Evolutionary conservation across 2,113 vertebrate species (phyloP).

Genomic region (Cyrtonyx montezumae): DNA sequence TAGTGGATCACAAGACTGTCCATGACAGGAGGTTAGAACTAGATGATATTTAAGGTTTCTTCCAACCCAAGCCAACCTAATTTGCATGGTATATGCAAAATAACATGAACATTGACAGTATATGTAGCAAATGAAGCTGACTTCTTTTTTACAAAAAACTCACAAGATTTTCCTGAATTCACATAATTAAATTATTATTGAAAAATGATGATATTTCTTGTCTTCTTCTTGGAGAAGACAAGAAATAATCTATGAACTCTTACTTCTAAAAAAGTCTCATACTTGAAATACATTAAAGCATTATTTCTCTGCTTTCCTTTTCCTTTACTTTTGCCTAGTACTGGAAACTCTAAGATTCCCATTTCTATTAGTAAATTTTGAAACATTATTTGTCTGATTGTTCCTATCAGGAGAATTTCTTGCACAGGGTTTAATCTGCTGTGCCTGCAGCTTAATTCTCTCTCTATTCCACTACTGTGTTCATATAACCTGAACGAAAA

Average conservation of each 20-base stretch:
- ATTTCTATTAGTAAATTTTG: conserved; percentile 27
- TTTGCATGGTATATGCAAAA: background rate
- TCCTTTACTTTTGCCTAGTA: conserved; percentile 3
- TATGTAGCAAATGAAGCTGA: background rate
- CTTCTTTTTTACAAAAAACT: background rate
- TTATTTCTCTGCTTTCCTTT: background rate
- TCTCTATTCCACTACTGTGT: background rate
- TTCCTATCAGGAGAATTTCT: conserved; percentile 20
- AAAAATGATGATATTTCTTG: no score
- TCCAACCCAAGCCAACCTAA: no score
- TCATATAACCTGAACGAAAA: background rate
- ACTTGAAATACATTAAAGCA: background rate
- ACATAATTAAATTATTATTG: background rate
- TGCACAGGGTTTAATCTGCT: background rate
- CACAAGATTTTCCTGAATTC: background rate
- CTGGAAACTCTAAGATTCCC: background rate
- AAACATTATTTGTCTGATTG: conserved; percentile 29
- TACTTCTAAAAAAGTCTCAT: background rate
- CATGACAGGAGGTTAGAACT: no score
- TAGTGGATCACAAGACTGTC: no score
- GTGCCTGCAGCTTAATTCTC: conserved; percentile 4
- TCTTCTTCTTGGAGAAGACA: background rate
- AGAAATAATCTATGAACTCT: background rate
- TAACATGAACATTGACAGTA: background rate
- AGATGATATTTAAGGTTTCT: no score